Percentiles rank a stretch among this genome's conserved stretches.
Conservation (phyloP, 2,888 invertebrate species). For the Leptarthrus brevirostris region DNA sequence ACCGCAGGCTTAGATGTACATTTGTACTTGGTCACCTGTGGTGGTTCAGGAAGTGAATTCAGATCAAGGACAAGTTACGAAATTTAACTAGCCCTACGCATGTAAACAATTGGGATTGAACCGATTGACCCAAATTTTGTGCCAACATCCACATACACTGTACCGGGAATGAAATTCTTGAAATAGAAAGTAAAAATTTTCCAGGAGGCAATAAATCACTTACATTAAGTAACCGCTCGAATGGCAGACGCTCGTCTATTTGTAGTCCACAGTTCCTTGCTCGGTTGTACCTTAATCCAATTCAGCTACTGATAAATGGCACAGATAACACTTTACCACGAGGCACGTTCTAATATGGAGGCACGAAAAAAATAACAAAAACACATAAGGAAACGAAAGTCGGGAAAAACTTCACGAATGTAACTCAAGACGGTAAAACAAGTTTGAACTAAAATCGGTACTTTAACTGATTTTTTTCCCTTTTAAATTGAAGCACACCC, state of each 20-base stretch:
- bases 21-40: too few species aligned
- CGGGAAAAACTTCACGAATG: slow-evolving; percentile 21
- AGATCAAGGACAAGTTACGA: slow-evolving; percentile 3
- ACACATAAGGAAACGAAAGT: slow-evolving; percentile 31
- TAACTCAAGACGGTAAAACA: background rate
- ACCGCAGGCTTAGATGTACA: too few species aligned
- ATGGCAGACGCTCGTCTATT: background rate
- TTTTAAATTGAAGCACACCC: background rate
- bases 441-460: background rate
- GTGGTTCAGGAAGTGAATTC: too few species aligned
- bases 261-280: background rate
- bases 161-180: slow-evolving; percentile 2
- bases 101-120: background rate
- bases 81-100: background rate
- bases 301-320: slow-evolving; percentile 41
- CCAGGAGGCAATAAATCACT: slow-evolving; percentile 29
- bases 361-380: slow-evolving; percentile 21
- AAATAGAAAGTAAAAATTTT: slow-evolving; percentile 27
- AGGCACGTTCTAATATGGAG: slow-evolving; percentile 24
- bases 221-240: slow-evolving; percentile 16
- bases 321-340: slow-evolving; percentile 42
- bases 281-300: slow-evolving; percentile 36
- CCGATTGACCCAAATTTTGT: background rate
- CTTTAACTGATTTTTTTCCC: background rate
- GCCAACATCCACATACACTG: background rate